These are phyloP conservation scores for Nudaria mundana DNA, from an alignment of 2,888 invertebrate genomes.

Conservation along the genomic window DNA sequence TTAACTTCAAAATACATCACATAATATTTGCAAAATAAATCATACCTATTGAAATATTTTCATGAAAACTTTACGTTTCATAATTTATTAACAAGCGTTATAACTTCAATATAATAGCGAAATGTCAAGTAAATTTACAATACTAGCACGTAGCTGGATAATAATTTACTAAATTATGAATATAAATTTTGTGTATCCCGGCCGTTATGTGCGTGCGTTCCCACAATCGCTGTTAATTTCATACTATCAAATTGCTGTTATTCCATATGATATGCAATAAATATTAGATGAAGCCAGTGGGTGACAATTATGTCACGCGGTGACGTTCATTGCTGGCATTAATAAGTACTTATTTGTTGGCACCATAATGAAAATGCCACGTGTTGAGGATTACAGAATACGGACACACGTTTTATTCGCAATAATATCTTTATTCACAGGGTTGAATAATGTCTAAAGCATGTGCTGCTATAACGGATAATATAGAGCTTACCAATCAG, in stretches of 20 bases:
- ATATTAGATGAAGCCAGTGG: constrained; percentile 69
- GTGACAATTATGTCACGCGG: constrained; percentile 62
- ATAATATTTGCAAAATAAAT: constrained; percentile 4
- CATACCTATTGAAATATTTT: constrained; percentile 15
- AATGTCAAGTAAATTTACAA: constrained; percentile 21
- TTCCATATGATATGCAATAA: constrained; percentile 65
- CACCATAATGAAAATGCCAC: constrained; percentile 70
- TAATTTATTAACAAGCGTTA: constrained; percentile 18
- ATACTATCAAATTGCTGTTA: constrained; percentile 63
- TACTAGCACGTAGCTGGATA: constrained; percentile 17
- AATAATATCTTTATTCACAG: constrained; percentile 50
- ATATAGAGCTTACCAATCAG: constrained; percentile 41
- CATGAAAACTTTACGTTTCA: constrained; percentile 8
- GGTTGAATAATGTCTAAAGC: constrained; percentile 30
- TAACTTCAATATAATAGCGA: constrained; percentile 15
- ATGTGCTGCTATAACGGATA: constrained; percentile 24
- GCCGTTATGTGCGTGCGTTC: constrained; percentile 42
- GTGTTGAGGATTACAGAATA: constrained; percentile 63
- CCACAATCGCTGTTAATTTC: constrained; percentile 54
- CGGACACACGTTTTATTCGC: constrained; percentile 42
- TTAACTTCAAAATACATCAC: too few relatives aligned
- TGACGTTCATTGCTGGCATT: constrained; percentile 54
- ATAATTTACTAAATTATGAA: constrained; percentile 42
- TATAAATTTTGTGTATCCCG: constrained; percentile 47
- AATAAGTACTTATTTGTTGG: constrained; percentile 73